Percentiles rank a stretch among this genome's conserved stretches.
phyloP scores from a whole-genome alignment of 2,113 vertebrate species.

The Columbina picui region DNA sequence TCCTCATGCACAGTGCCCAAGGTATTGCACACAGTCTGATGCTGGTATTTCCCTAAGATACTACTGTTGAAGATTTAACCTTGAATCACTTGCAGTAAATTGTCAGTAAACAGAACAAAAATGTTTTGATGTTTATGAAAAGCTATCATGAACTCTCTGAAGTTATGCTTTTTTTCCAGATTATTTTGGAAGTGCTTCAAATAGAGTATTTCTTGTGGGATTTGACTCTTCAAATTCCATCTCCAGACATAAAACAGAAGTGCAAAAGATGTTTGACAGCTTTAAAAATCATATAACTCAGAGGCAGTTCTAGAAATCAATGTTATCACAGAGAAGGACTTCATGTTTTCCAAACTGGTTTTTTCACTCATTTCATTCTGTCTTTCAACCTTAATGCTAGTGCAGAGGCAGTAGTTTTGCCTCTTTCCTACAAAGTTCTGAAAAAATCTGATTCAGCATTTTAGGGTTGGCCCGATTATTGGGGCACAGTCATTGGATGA shows the following conservation, averaged over 20 bases:
- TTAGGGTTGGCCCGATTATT: background rate
- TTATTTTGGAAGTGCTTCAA: slow-evolving; percentile 48
- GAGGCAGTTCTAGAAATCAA: background rate
- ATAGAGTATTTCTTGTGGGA: slow-evolving; percentile 41
- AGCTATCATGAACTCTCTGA: slow-evolving; percentile 27
- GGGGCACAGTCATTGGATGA: background rate
- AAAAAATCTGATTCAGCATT: background rate
- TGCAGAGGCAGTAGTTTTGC: background rate
- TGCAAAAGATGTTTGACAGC: slow-evolving; percentile 1
- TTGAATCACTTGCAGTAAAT: slow-evolving; percentile 24
- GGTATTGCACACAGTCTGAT: background rate
- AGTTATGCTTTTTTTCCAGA: background rate
- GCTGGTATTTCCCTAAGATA: background rate
- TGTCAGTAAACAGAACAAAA: slow-evolving; percentile 21
- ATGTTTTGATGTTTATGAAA: slow-evolving; percentile 51
- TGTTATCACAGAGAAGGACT: background rate
- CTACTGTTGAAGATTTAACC: slow-evolving; percentile 1
- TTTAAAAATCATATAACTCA: background rate
- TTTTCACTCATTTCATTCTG: background rate
- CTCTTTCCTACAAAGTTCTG: background rate
- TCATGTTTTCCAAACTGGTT: background rate
- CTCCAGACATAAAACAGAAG: slow-evolving; percentile 27
- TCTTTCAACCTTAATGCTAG: background rate
- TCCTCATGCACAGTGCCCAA: background rate
- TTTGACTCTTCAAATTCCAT: slow-evolving; percentile 15